Base-by-base conservation (phyloP, 2,888 invertebrate genomes). In the Bibio marci region DNA sequence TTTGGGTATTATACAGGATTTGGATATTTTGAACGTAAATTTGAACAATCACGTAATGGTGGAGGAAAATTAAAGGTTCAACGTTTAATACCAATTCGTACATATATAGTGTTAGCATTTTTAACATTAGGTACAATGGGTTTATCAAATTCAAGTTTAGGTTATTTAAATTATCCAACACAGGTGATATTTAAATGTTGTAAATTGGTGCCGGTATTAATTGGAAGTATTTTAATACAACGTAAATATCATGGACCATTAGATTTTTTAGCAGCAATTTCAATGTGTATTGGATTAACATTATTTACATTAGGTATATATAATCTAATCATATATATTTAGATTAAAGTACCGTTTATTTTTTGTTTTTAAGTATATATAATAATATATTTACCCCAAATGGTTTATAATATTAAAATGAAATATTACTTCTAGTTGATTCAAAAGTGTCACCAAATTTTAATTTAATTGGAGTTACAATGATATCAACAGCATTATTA, bases 181-280 rank as follows among this genome's bases (percentile, higher is more conserved):
- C 91, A 92, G 67, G 79, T 95, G 31, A 94, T 95, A 51, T 97
- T 97, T 57, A 95, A 95, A 59, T 92, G 92, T 57, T 97, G 95
- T 60, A 97, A 97, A 59, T 68, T 95, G 1, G 88, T 95, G 50
- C 95, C 95, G 0, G 95, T 95, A 1, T 73, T 97, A 57, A 74
- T 91, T 44, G 95, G 95, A 17, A 88, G 92, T 48, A 85, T 94
- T 47, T 54, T 95, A 36, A 92, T 95, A 52, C 80, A 94, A 64
- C 79, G 81, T 41, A 92, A 92, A 63, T 71, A 71, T 48, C 91
- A 91, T 59, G 80, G 80, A 2, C 66, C 75, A 14, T 55, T 90
- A 44, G 92, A 94, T 58, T 82, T 91, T 58, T 49, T 77, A 7
- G 86, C 92, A 1, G 88, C 91, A 36, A 52, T 76, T 7, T 64